phyloP scores from a whole-genome alignment of 1,140 invertebrate genomes.

The Euschistus heros region DNA sequence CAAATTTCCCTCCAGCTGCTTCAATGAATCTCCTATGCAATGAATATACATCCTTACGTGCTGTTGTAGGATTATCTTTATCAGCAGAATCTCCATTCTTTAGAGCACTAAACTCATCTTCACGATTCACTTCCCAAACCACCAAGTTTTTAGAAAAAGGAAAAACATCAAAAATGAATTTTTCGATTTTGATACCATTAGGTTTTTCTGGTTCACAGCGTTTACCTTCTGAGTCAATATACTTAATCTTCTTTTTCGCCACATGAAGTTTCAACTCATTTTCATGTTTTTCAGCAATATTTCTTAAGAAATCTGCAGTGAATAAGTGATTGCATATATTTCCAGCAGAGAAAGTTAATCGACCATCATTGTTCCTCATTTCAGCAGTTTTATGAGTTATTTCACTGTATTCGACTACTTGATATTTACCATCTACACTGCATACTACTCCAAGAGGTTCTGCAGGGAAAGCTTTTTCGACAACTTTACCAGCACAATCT shows the following conservation, averaged over 20 bases:
- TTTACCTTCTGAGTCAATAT: conserved; percentile 61
- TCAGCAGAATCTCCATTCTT: conserved; percentile 83
- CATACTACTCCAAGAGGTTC: conserved; percentile 95
- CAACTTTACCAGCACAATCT: conserved; percentile 93
- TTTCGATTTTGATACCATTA: conserved; percentile 98
- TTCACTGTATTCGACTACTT: conserved; percentile 97
- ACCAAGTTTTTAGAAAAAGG: conserved; percentile 83
- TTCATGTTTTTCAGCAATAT: conserved; percentile 51
- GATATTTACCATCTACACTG: conserved; percentile 73
- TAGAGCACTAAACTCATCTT: conserved; percentile 92
- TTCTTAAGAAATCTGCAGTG: conserved; percentile 68
- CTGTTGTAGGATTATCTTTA: conserved; percentile 85
- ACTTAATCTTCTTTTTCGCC: conserved; percentile 96
- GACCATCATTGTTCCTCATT: conserved; percentile 62
- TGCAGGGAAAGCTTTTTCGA: conserved; percentile 79
- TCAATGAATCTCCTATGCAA: conserved; percentile 77
- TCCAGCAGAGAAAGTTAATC: conserved; percentile 82
- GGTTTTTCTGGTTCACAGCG: conserved; percentile 60
- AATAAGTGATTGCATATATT: conserved; percentile 99
- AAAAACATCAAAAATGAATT: conserved; percentile 99
- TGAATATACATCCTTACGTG: conserved; percentile 61
- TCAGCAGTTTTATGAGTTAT: conserved; percentile 79
- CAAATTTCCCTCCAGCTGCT: conserved; percentile 63
- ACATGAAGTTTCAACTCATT: conserved; percentile 77
- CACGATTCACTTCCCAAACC: conserved; percentile 83